Conservation (phyloP, 1,140 invertebrate genomes). For the Drosophila bifasciata region DNA sequence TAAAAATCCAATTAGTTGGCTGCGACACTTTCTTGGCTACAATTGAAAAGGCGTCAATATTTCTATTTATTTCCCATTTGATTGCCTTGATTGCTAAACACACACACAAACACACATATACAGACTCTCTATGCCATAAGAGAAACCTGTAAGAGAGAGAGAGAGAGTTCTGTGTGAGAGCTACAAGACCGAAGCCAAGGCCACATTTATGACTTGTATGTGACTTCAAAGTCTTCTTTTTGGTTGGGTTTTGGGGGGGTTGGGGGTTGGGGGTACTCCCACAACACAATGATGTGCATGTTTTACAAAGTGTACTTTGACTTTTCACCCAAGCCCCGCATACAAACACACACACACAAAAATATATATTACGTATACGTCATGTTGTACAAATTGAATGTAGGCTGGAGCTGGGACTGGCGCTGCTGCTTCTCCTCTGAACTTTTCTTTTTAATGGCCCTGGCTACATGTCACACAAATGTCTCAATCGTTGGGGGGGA, state of each 20-base stretch:
- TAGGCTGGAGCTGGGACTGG: conserved; percentile 44
- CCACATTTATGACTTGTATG: conserved; percentile 51
- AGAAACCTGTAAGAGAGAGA: too few species aligned
- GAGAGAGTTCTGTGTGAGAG: conserved; percentile 1
- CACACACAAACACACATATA: too few species aligned
- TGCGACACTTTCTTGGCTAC: conserved; percentile 7
- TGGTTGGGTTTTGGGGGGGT: too few species aligned
- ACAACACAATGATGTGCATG: conserved; percentile 74
- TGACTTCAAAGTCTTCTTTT: conserved; percentile 67
- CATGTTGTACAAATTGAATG: conserved; percentile 51
- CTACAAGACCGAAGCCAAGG: conserved; percentile 26
- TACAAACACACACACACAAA: conserved; percentile 16
- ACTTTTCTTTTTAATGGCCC: conserved; percentile 50
- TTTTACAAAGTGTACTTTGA: conserved; percentile 75
- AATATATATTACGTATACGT: conserved; percentile 47
- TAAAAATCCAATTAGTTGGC: conserved; percentile 29
- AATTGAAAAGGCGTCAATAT: conserved; percentile 24
- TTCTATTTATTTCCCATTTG: conserved; percentile 21
- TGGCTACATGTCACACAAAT: conserved; percentile 46
- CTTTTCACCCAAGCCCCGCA: conserved; percentile 39
- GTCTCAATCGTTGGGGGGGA: conserved; percentile 30
- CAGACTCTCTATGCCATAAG: too few species aligned
- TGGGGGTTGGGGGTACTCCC: conserved; percentile 31
- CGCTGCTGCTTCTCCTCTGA: conserved; percentile 46
- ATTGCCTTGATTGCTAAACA: neutral